These are phyloP conservation scores for Hemitrygon akajei DNA, from an alignment of 2,797 vertebrate species.

Conservation along the genomic window DNA sequence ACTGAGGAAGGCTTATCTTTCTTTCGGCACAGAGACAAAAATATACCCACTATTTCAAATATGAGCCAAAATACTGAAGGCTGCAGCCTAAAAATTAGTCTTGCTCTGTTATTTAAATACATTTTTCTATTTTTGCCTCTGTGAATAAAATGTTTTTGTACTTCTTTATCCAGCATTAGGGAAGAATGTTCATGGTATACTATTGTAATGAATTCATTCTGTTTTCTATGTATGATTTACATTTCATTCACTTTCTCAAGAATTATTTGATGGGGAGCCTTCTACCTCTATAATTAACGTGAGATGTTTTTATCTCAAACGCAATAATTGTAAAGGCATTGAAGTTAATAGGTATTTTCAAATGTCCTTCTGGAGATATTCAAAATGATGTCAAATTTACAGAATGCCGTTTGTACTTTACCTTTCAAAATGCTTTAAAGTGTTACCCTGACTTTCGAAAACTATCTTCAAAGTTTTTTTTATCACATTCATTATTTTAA, in stretches of 20 bases:
- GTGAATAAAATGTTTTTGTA: too few relatives aligned
- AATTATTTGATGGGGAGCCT: too few relatives aligned
- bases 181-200: neutral
- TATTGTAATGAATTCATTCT: neutral
- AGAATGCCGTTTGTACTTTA: too few relatives aligned
- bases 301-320: neutral
- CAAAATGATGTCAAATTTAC: neutral
- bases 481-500: neutral
- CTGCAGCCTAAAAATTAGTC: too few relatives aligned
- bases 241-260: neutral
- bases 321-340: neutral
- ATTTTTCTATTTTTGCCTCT: too few relatives aligned
- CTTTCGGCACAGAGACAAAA: too few relatives aligned
- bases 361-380: neutral
- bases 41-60: too few relatives aligned
- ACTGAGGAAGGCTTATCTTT: too few relatives aligned
- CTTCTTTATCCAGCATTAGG: too few relatives aligned
- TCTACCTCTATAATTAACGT: neutral
- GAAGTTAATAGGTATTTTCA: neutral
- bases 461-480: neutral
- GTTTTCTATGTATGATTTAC: neutral
- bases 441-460: neutral
- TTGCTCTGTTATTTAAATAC: too few relatives aligned
- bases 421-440: neutral
- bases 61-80: too few relatives aligned